Evolutionary conservation across 92 coral and sea anemone genomes (phyloP), one percentile per base, ranked within the genome.

Genomic region (Siderastrea siderea): DNA sequence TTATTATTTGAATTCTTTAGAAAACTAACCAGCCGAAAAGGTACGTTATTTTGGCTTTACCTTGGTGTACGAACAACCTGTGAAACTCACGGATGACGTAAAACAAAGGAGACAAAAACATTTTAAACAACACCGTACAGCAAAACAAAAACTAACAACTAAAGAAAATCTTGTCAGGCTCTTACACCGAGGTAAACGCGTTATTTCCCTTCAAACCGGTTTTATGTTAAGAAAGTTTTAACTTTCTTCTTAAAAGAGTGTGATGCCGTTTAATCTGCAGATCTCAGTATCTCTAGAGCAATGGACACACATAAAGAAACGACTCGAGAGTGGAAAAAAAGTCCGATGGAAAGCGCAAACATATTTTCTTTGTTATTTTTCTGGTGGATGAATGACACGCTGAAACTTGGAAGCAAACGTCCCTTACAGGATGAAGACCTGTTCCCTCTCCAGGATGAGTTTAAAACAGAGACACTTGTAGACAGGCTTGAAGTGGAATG

Each of bases 351-450:
- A 49, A 43, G 62, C 8, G 90, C 93, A 73, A 64, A 66, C 67
- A 78, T 71, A 8, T 85, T 90, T 47, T 90, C 93, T 55, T 52
- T 74, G 17, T 10, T 80, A 5, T 84, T 85, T 59, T 79, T 90
- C 81, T 53, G 90, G 74, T 90, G 93, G 93, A 65, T 90, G 69
- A 80, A 80, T 16, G 80, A 60, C 46, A 66, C 87, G 2, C 58
- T 90, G 47, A 79, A 63, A 16, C 49, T 64, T 19, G 93, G 93
- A 17, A 85, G 58, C 66, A 6, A 78, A 65, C 62, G 90, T 16
- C 93, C 93, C 47, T 69, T 90, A n/a, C 66, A 79, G 53, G 61
- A 65, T 60, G 83, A 79, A 0, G 93, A 85, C 77, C 77, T 90
- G 48, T 74, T 61, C 49, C 72, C 93, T 1, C 80, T 85, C 49